Evolutionary conservation across 2,797 vertebrate genomes (phyloP).

Genomic region (Cryptoprocta ferox): DNA sequence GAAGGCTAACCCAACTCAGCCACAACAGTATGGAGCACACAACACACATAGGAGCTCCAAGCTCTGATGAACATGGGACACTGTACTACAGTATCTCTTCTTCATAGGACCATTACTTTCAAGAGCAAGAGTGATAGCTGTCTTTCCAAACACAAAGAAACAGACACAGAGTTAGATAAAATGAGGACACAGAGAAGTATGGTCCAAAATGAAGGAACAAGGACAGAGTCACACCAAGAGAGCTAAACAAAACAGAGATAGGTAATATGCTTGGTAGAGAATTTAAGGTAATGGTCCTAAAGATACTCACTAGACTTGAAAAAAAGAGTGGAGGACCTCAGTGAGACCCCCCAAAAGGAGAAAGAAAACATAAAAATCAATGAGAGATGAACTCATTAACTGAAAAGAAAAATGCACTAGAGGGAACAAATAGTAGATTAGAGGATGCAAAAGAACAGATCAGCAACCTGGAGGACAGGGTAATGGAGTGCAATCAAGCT

Average conservation of each 20-base stretch:
- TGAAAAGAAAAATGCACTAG: background rate
- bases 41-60: background rate
- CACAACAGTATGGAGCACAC: background rate
- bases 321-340: background rate
- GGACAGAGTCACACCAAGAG: background rate
- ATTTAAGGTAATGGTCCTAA: background rate
- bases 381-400: background rate
- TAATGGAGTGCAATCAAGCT: background rate
- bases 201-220: background rate
- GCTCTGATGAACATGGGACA: background rate
- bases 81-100: background rate
- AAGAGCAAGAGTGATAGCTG: background rate
- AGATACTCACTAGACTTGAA: background rate
- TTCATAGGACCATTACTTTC: background rate
- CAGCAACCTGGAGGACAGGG: background rate
- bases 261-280: background rate
- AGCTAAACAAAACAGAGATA: background rate
- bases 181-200: background rate
- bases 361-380: background rate
- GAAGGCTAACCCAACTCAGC: background rate
- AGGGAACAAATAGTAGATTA: background rate
- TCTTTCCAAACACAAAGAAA: background rate
- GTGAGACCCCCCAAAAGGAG: background rate
- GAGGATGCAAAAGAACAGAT: background rate
- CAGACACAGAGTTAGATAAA: background rate